Base-by-base conservation (phyloP, 2,888 invertebrate species). In the Dexiosoma caninum region DNA sequence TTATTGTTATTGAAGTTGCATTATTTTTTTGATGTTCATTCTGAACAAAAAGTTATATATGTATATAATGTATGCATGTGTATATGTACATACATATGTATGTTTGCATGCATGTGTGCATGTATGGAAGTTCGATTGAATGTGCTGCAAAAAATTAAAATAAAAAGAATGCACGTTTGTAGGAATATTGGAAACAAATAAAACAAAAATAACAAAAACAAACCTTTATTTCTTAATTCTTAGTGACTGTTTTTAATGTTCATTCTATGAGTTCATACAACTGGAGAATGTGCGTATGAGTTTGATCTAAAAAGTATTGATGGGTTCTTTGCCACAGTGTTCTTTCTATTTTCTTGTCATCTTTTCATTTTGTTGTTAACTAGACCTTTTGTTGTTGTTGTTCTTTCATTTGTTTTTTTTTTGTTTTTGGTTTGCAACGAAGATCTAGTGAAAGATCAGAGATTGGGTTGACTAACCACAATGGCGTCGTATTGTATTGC, bases 401-500 rank as follows among this genome's bases (percentile, higher is more conserved):
- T 23, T 46, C 32, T 42, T 21, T 40, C 9, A 16, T 53, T 67
- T 60, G 19, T 40, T 55, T 14, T 55, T 74, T 19, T 59, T 59
- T 27, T 44, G 67, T 59, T 59, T 53, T 72, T 59, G 66, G 46
- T 57, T 80, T 66, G 19, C 64, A 44, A 66, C 27, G 44, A 57
- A 80, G 79, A 80, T 80, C 66, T 71, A 64, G 81, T 57, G 69
- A 57, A 81, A 81, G 72, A 77, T 81, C 67, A 75, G 69, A 81
- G 69, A 81, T 74, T 72, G 72, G 81, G 77, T 81, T 77, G 81
- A 72, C 81, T 81, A 81, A 81, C 81, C 81, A 81, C 81, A 81
- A 81, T 81, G 81, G 77, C 81, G 77, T 77, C 81, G 77, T 81
- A 81, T 81, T 81, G 81, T 81, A 77, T 77, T 77, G 81, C 77